phyloP scores from a whole-genome alignment of 1,140 invertebrate species.

The Solenopsis invicta region DNA sequence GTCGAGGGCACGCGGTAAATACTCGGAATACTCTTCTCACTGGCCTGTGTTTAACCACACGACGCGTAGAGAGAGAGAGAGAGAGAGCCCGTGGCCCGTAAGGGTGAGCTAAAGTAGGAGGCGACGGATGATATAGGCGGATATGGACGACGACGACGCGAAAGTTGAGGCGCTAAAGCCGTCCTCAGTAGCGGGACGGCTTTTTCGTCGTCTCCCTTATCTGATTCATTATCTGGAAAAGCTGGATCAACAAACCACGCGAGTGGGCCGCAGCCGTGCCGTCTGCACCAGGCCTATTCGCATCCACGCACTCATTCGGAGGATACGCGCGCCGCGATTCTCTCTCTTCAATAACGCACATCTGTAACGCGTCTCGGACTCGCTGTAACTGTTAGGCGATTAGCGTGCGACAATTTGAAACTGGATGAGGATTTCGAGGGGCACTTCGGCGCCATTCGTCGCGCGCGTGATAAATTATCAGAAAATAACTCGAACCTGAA shows the following conservation, averaged over 20 bases:
- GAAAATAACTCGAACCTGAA: neutral
- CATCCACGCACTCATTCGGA: neutral
- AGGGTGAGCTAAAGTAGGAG: conserved; percentile 26
- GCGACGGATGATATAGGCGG: neutral
- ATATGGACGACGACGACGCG: neutral
- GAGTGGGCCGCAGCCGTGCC: neutral
- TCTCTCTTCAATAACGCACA: neutral
- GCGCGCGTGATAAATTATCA: conserved; percentile 38
- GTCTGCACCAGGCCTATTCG: neutral
- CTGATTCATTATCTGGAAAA: conserved; percentile 53
- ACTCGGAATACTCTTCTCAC: conserved; percentile 49
- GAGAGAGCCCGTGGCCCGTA: conserved; percentile 10
- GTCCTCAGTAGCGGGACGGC: neutral
- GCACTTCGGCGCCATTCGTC: neutral
- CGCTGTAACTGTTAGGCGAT: neutral
- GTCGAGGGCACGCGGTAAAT: neutral
- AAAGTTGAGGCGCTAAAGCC: neutral
- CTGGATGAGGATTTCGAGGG: neutral
- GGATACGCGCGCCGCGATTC: neutral
- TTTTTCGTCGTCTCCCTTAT: conserved; percentile 58
- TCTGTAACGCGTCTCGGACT: neutral
- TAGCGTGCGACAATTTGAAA: neutral
- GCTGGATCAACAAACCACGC: conserved; percentile 46
- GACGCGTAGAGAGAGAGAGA: neutral
- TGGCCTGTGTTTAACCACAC: conserved; percentile 53